Evolutionary conservation across 1,140 invertebrate species (phyloP), one percentile per base, ranked within the genome.

Genomic region (Solenopsis invicta): DNA sequence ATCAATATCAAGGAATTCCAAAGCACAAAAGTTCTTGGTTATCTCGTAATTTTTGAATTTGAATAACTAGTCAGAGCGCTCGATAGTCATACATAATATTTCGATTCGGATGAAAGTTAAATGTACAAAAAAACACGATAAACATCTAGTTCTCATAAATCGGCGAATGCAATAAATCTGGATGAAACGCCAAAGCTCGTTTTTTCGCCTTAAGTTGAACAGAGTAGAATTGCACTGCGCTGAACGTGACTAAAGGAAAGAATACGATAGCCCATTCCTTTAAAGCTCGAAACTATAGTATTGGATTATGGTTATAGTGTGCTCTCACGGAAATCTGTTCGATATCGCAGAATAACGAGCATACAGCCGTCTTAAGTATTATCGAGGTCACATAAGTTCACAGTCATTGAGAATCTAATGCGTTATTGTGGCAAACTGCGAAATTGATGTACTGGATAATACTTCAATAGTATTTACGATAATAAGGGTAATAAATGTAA

Each of bases 211-310:
- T 84, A 75, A 82, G 80, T 84, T 37, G 80, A 74, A 54, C 52
- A 54, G 24, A 64, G 69, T 61, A 37, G 69, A 84, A 84, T 84
- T 54, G 67, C 54, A 48, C 52, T n/a, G 29, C 29, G 54, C 80
- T 75, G 80, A 84, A 84, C 69, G 80, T 84, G 80, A 84, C 80
- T 54, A 84, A 84, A 61, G 56, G n/a, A 61, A 84, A 84, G 71
- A 62, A 61, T 37, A 74, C 45, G 80, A 50, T 74, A 71, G 13
- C n/a, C 54, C 69, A 48, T 84, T 74, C n/a, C 69, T 75, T 62
- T 84, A 84, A 59, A 84, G 69, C 69, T 75, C 69, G 80, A 81
- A 81, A 84, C 80, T 75, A 34, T 37, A n/a, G 54, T 61, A 61
- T 37, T 24, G 41, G 80, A 84, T 84, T 84, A 84, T 54, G 41